Conservation (phyloP, 2,888 invertebrate species). For the Sicus ferrugineus region DNA sequence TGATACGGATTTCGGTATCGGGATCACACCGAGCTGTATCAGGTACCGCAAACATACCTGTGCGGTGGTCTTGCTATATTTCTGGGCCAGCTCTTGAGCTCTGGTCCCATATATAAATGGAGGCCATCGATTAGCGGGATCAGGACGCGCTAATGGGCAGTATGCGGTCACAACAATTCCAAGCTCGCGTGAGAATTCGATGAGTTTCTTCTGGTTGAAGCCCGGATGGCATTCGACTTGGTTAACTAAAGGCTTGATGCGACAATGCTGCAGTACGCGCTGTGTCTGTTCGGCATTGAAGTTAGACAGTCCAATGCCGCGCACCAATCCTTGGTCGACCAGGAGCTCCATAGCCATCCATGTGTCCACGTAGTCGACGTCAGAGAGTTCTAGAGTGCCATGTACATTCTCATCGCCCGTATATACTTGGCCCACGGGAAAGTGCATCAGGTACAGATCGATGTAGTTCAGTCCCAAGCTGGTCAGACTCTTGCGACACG, state of each 20-base stretch:
- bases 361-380: conserved; percentile 60
- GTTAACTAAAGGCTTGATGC: conserved; percentile 60
- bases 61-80: conserved; percentile 71
- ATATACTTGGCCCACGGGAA: conserved; percentile 75
- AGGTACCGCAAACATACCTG: conserved; percentile 72
- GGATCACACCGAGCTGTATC: conserved; percentile 66
- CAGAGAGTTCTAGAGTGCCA: conserved; percentile 53
- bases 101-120: conserved; percentile 59
- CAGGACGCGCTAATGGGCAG: conserved; percentile 75
- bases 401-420: conserved; percentile 65
- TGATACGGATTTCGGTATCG: conserved; percentile 70
- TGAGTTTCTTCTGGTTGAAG: conserved; percentile 66
- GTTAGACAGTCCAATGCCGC: conserved; percentile 60
- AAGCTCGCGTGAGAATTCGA: conserved; percentile 72
- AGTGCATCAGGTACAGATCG: conserved; percentile 83
- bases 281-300: conserved; percentile 60
- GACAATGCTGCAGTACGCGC: conserved; percentile 54
- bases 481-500: conserved; percentile 70
- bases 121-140: conserved; percentile 67
- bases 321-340: conserved; percentile 55
- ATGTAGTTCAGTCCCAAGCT: conserved; percentile 76
- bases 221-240: conserved; percentile 63
- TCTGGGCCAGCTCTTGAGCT: conserved; percentile 68
- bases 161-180: conserved; percentile 75
- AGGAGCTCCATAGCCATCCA: conserved; percentile 62